phyloP scores from a whole-genome alignment of 2,797 vertebrate genomes.

The Hapalemur alaotrensis region DNA sequence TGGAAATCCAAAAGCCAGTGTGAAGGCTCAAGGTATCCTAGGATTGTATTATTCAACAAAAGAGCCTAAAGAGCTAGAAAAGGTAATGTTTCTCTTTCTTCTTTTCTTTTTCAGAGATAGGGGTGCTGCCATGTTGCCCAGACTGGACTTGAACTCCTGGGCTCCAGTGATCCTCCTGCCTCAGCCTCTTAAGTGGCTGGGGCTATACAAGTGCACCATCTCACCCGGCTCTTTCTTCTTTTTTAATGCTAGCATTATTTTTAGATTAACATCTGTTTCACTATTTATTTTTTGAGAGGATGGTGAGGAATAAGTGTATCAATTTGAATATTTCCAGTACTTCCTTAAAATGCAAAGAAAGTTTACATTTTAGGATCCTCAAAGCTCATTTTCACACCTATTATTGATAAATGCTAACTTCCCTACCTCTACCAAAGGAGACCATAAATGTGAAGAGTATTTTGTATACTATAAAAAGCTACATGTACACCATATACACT shows the following conservation, averaged over 20 bases:
- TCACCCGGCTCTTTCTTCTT: neutral
- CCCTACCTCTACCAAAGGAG: neutral
- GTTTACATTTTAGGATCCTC: neutral
- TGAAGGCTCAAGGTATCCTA: constrained; percentile 87
- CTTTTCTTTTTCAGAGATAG: neutral
- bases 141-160: neutral
- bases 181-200: neutral
- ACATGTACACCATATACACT: neutral
- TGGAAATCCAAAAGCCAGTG: constrained; percentile 87
- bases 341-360: constrained; percentile 5
- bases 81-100: constrained; percentile 77
- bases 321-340: neutral
- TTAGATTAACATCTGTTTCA: neutral
- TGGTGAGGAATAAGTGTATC: neutral
- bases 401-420: neutral
- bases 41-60: constrained; percentile 88
- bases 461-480: neutral
- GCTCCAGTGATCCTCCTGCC: neutral
- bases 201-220: neutral
- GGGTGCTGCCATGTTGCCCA: neutral
- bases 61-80: constrained; percentile 84
- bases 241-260: neutral
- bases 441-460: neutral
- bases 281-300: neutral
- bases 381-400: neutral